These are phyloP conservation scores for Carassius gibelio DNA, from an alignment of 2,113 vertebrate genomes.

Conservation along the genomic window DNA sequence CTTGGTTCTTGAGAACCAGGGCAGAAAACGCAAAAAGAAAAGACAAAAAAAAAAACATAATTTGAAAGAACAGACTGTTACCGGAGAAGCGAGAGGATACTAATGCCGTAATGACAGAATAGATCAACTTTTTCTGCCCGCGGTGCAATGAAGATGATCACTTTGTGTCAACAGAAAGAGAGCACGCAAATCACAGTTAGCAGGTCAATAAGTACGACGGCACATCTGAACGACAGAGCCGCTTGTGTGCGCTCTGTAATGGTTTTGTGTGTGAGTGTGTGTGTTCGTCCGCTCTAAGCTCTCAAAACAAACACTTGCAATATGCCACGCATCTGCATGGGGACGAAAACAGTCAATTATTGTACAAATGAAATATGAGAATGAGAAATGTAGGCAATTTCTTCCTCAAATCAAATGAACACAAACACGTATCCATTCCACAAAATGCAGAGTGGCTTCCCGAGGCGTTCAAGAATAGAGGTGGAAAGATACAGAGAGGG, in stretches of 20 bases:
- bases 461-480: constrained; percentile 25
- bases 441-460: constrained; percentile 9
- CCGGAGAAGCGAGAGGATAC: constrained; percentile 9
- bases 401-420: constrained; percentile 39
- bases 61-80: constrained; percentile 22
- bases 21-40: neutral
- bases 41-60: neutral
- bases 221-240: neutral
- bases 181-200: constrained; percentile 29
- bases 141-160: constrained; percentile 30
- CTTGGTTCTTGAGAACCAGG: neutral
- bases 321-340: constrained; percentile 11
- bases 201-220: constrained; percentile 20
- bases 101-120: constrained; percentile 30
- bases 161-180: constrained; percentile 14
- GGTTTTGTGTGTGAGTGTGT: constrained; percentile 19
- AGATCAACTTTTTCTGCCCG: constrained; percentile 11
- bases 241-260: neutral
- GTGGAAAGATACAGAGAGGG: neutral
- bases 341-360: constrained; percentile 44
- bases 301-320: constrained; percentile 32
- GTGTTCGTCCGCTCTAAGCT: neutral
- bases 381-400: constrained; percentile 37
- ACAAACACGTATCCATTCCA: constrained; percentile 25
- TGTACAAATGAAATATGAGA: constrained; percentile 38